Conservation (phyloP, 2,888 invertebrate species). For the Pteria penguin region DNA sequence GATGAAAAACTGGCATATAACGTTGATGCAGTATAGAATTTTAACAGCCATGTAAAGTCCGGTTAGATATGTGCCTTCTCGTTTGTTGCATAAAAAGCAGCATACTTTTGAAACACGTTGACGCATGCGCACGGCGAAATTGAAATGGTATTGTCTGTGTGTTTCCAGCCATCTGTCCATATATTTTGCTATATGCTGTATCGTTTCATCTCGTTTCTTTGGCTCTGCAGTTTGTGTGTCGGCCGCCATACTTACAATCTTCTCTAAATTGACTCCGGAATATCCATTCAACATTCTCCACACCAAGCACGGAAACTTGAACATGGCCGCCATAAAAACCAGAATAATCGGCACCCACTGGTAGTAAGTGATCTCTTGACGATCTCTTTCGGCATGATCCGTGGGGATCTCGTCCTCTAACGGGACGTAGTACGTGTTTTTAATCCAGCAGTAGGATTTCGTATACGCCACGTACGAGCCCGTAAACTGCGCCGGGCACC, state of each 20-base stretch:
- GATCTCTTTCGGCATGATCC: constrained; percentile 61
- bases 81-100: constrained; percentile 69
- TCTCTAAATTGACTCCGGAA: constrained; percentile 73
- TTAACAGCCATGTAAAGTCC: constrained; percentile 73
- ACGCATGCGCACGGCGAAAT: constrained; percentile 66
- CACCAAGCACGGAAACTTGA: constrained; percentile 81
- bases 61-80: constrained; percentile 72
- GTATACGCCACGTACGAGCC: constrained; percentile 79
- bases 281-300: constrained; percentile 80
- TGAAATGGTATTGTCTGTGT: constrained; percentile 69
- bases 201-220: constrained; percentile 65
- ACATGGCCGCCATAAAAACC: constrained; percentile 81
- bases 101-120: constrained; percentile 65
- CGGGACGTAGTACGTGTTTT: constrained; percentile 76
- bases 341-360: constrained; percentile 81
- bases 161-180: constrained; percentile 73
- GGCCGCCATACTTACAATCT: constrained; percentile 68
- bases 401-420: constrained; percentile 68
- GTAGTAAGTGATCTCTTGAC: constrained; percentile 73
- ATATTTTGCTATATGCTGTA: constrained; percentile 68
- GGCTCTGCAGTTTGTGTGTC: constrained; percentile 66
- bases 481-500: constrained; percentile 75
- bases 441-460: constrained; percentile 76
- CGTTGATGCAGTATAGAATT: constrained; percentile 67
- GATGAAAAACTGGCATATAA: constrained; percentile 72